These are phyloP conservation scores for Melanophora roralis DNA, from an alignment of 2,888 invertebrate species.

Conservation along the genomic window DNA sequence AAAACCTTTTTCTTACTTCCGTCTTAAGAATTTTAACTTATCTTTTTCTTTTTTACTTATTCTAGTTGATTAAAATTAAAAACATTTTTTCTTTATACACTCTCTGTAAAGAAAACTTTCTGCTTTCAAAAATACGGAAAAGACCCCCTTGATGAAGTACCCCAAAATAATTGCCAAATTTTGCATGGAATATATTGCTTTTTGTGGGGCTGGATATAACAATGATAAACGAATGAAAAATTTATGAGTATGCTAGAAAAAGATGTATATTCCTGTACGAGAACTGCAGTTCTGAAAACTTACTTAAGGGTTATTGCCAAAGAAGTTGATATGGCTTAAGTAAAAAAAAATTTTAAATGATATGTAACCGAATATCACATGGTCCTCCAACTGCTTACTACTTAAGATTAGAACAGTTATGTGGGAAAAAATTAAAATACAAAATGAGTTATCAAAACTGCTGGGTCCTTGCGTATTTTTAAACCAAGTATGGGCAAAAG, in stretches of 20 bases:
- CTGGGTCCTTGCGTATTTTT: no score
- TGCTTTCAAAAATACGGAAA: background rate
- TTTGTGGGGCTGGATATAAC: slow-evolving; percentile 2
- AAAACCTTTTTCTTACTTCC: background rate
- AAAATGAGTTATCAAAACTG: no score
- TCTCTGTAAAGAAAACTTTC: background rate
- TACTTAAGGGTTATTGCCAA: background rate
- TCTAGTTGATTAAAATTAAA: slow-evolving; percentile 17
- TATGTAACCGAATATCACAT: no score
- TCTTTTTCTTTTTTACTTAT: background rate
- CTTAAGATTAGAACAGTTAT: no score
- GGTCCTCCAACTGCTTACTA: background rate
- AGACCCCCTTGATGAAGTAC: slow-evolving; percentile 1
- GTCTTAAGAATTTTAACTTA: background rate
- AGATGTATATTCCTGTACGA: background rate
- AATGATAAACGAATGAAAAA: slow-evolving; percentile 30
- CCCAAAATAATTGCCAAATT: slow-evolving; percentile 35
- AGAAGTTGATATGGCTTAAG: background rate
- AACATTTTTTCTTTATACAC: slow-evolving; percentile 14
- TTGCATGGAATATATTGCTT: slow-evolving; percentile 24
- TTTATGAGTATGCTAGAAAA: background rate
- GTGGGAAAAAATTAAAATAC: no score
- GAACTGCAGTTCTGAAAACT: background rate
- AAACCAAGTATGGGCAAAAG: no score
- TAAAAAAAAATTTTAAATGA: no score